Evolutionary conservation across 2,797 vertebrate genomes (phyloP), one percentile per base, ranked within the genome.

Genomic region (Glyptemys insculpta): DNA sequence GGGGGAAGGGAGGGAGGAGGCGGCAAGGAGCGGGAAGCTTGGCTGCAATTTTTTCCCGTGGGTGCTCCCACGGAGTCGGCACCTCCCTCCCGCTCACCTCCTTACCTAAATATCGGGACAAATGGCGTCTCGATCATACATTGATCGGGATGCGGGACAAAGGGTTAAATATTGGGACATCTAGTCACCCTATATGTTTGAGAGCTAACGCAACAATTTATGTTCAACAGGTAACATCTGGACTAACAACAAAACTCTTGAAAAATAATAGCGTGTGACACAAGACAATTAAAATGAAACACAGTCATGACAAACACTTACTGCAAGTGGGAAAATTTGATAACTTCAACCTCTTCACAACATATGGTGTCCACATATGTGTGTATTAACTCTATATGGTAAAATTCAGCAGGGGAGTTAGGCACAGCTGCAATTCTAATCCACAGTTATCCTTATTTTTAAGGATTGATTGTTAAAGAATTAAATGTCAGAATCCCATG

Each of bases 281-380:
- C 12, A 88, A 8, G 85, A 18, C 34, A 83, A n/a, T 79, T 49
- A 93, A 97, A 94, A 86, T 86, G 18, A 91, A 91, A 81, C 23
- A 79, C 3, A 91, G 78, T 34, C 23, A 57, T 68, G 6, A 10
- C 9, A 92, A 96, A 80, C 31, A 91, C 7, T 76, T 92, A 79
- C 44, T 49, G 29, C 88, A 49, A 85, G 29, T 86, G 31, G 27
- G 41, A 7, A 92, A 92, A 91, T 86, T 79, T 41, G 15, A 76
- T 34, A 37, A 91, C 83, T 85, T 81, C 79, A 92, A 87, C 57
- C 3, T 91, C 31, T 96, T 94, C n/a, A 83, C 29, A 83, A 54
- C 50, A 87, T 85, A 94, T 85, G 50, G 8, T 82, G 89, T 59
- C 80, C 79, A 92, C 4, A 27, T 83, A 89, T 79, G 72, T 89